These are phyloP conservation scores for Urosaurus nigricauda DNA, from an alignment of 2,797 vertebrate genomes.

Conservation along the genomic window DNA sequence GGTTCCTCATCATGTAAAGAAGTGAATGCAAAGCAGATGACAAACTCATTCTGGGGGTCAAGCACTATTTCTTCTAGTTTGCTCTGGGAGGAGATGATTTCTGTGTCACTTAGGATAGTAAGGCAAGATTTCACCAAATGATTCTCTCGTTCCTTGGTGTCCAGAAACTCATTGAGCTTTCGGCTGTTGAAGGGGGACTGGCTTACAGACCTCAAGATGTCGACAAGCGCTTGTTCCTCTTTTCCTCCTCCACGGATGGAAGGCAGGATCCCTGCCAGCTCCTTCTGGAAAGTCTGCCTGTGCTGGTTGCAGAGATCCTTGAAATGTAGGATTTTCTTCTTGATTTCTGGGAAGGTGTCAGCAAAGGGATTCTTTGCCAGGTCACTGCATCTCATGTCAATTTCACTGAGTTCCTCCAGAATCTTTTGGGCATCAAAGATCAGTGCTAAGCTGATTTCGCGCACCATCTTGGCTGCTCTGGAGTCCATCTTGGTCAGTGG, in stretches of 20 bases:
- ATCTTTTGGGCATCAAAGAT: constrained; percentile 61
- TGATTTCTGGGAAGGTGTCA: constrained; percentile 57
- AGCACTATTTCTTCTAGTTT: constrained; percentile 8
- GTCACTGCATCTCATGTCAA: constrained; percentile 49
- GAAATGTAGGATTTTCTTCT: constrained; percentile 50
- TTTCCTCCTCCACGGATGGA: constrained; percentile 23
- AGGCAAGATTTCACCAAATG: constrained; percentile 43
- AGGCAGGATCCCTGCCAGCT: constrained; percentile 43
- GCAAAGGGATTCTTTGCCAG: constrained; percentile 45
- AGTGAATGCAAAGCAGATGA: constrained; percentile 64
- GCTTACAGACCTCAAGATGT: constrained; percentile 50
- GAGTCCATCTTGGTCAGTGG: constrained; percentile 61
- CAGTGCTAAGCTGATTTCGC: constrained; percentile 60
- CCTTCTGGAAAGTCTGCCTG: constrained; percentile 58
- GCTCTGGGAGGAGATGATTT: constrained; percentile 21
- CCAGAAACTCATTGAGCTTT: constrained; percentile 63
- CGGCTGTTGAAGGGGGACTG: constrained; percentile 65
- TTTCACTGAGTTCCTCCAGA: constrained; percentile 50
- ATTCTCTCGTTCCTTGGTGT: constrained; percentile 63
- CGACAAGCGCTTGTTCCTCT: constrained; percentile 33
- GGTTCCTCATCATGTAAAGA: constrained; percentile 43
- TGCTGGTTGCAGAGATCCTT: constrained; percentile 56
- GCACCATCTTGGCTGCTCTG: constrained; percentile 63
- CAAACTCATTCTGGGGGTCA: constrained; percentile 25
- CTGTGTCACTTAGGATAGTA: constrained; percentile 47